A percentile compares a stretch with the other conserved stretches of the same genome.
phyloP scores from a whole-genome alignment of 1,140 invertebrate species.

The Drosophila serrata region DNA sequence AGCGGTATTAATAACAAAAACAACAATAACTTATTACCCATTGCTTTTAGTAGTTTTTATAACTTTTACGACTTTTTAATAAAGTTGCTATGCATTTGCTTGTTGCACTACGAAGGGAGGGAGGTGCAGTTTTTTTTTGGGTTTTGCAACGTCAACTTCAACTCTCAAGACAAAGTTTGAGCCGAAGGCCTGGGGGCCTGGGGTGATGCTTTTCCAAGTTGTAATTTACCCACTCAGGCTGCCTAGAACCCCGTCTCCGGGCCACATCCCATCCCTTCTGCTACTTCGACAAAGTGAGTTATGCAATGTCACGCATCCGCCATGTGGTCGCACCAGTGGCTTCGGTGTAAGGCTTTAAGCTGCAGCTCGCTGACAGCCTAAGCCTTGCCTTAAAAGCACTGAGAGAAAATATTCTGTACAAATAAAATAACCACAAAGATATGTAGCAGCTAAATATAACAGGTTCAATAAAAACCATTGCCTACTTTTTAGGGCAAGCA shows the following conservation, averaged over 20 bases:
- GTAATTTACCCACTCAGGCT: slow-evolving; percentile 58
- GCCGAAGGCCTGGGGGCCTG: slow-evolving; percentile 39
- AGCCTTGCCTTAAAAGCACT: slow-evolving; percentile 32
- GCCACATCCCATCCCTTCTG: neutral
- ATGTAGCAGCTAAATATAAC: neutral
- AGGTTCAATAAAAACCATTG: neutral
- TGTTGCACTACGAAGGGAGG: slow-evolving; percentile 40
- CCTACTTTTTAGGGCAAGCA: neutral
- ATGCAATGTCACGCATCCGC: slow-evolving; percentile 69
- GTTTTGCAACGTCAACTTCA: slow-evolving; percentile 35
- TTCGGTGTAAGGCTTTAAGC: slow-evolving; percentile 68
- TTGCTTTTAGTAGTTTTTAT: slow-evolving; percentile 83
- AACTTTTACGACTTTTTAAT: slow-evolving; percentile 84
- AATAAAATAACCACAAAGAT: neutral
- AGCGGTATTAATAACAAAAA: slow-evolving; percentile 52
- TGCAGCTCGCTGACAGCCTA: slow-evolving; percentile 63
- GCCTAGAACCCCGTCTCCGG: too few relatives aligned
- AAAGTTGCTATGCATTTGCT: slow-evolving; percentile 81
- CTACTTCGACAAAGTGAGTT: slow-evolving; percentile 52
- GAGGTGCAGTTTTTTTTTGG: slow-evolving; percentile 11
- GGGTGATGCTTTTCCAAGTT: slow-evolving; percentile 42
- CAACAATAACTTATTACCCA: slow-evolving; percentile 80
- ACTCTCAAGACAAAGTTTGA: slow-evolving; percentile 73
- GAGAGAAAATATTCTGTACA: neutral
- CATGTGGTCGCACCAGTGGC: slow-evolving; percentile 55